phyloP scores from a whole-genome alignment of 2,888 invertebrate species.

The Drosophila rellima region DNA sequence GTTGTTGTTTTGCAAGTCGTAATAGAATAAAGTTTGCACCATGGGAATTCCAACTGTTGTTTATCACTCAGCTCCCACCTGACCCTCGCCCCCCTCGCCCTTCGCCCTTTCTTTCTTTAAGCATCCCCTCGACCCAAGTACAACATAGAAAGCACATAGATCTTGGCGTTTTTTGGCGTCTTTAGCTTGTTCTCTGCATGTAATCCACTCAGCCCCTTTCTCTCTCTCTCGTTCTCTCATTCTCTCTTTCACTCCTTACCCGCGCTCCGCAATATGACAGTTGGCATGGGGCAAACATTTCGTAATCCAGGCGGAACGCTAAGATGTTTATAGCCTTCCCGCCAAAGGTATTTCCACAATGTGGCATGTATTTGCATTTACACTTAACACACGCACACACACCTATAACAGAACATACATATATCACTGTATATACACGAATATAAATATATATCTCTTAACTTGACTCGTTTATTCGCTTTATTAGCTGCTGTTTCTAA shows the following conservation, averaged over 20 bases:
- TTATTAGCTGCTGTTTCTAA: constrained; percentile 11
- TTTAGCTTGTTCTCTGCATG: constrained; percentile 12
- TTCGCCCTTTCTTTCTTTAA: not conserved
- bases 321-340: constrained; percentile 33
- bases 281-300: constrained; percentile 54
- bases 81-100: constrained; percentile 21
- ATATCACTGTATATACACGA: constrained; percentile 11
- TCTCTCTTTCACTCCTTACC: not conserved
- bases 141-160: constrained; percentile 69
- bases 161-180: constrained; percentile 33
- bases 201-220: constrained; percentile 18
- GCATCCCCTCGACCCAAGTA: constrained; percentile 4
- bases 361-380: constrained; percentile 24
- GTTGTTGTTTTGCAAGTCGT: constrained; percentile 59
- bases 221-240: not conserved
- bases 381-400: constrained; percentile 14
- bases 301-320: constrained; percentile 29
- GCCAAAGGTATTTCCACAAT: constrained; percentile 17
- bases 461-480: constrained; percentile 8
- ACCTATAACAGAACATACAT: constrained; percentile 3
- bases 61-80: constrained; percentile 66
- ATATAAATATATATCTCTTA: not conserved
- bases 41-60: constrained; percentile 81
- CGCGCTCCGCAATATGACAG: constrained; percentile 55
- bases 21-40: constrained; percentile 80